Evolutionary conservation across 2,113 vertebrate genomes (phyloP).

Genomic region (Poecile atricapillus): DNA sequence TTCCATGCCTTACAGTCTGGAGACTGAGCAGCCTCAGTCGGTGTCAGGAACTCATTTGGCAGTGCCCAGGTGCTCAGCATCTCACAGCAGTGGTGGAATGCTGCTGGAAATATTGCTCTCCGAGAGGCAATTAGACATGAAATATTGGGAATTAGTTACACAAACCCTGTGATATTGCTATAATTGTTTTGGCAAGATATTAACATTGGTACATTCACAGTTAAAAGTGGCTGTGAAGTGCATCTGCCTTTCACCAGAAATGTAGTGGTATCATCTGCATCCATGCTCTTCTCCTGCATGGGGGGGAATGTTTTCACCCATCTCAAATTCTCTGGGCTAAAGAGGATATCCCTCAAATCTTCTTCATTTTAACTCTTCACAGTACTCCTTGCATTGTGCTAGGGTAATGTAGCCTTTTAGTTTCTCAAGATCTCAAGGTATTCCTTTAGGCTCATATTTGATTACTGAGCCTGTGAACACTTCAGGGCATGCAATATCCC

Average conservation of each 20-base stretch:
- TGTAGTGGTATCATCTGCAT: neutral
- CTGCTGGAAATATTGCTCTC: neutral
- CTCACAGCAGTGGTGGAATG: neutral
- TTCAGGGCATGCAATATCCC: conserved; percentile 26
- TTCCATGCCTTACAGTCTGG: neutral
- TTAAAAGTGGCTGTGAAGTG: neutral
- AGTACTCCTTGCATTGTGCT: neutral
- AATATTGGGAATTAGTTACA: neutral
- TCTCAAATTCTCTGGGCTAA: neutral
- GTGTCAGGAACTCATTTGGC: neutral
- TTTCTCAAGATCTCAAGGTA: neutral
- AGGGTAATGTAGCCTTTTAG: neutral
- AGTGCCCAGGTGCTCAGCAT: neutral
- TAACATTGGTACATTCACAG: neutral
- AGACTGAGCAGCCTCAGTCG: neutral
- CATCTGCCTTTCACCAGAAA: neutral
- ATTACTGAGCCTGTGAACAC: conserved; percentile 13
- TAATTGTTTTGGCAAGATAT: neutral
- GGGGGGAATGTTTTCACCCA: neutral
- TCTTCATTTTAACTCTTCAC: conserved; percentile 1
- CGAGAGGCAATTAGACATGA: neutral
- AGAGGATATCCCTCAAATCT: neutral
- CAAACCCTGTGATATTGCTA: neutral
- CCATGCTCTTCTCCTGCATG: accelerated
- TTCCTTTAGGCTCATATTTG: neutral